Percentiles rank a stretch among this genome's conserved stretches.
Evolutionary conservation across 2,797 vertebrate genomes (phyloP).

Genomic region (Cossypha dichroa): DNA sequence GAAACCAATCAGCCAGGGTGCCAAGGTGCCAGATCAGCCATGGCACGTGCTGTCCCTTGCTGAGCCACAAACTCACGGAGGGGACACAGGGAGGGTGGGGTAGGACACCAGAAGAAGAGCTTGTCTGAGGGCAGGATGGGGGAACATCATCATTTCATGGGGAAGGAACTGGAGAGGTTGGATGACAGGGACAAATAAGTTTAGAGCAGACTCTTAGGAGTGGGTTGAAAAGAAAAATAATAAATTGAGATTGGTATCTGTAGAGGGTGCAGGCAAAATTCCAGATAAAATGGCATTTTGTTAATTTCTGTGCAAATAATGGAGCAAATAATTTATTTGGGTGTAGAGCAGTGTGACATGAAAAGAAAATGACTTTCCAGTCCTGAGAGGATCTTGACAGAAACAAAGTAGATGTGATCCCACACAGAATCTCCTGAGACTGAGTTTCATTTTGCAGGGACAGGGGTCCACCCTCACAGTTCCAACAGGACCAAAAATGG

Average conservation of each 20-base stretch:
- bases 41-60: accelerated
- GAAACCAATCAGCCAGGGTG: accelerated
- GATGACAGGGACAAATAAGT: accelerated
- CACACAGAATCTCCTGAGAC: background rate
- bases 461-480: background rate
- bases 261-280: background rate
- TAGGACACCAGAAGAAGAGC: background rate
- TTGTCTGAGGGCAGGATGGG: no score
- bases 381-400: background rate
- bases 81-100: no score
- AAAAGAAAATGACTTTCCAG: background rate
- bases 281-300: background rate
- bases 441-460: background rate
- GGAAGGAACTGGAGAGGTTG: background rate
- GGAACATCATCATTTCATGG: background rate
- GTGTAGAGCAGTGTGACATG: background rate
- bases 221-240: background rate
- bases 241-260: background rate
- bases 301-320: background rate
- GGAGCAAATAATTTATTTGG: background rate
- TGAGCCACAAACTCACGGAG: background rate
- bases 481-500: background rate
- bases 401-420: background rate
- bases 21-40: background rate
- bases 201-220: background rate